Percentiles rank a stretch among this genome's conserved stretches.
Conservation (phyloP, 2,888 invertebrate species). For the Protodeltote pygarga region DNA sequence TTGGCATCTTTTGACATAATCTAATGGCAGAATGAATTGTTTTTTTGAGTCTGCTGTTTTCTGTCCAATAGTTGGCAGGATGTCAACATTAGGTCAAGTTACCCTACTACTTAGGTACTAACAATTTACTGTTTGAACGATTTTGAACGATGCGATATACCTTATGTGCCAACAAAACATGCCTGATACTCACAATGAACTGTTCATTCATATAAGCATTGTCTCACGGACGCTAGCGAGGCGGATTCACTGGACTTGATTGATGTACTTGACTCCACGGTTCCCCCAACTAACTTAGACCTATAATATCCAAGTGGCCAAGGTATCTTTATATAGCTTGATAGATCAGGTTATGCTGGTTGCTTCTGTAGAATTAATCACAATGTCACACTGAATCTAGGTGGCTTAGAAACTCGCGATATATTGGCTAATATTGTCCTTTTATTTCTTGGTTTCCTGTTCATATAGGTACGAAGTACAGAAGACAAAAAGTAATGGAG, state of each 20-base stretch:
- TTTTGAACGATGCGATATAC: too few species aligned
- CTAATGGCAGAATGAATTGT: too few species aligned
- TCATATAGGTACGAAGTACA: not conserved
- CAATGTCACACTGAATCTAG: conserved; percentile 27
- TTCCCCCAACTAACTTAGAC: conserved; percentile 5
- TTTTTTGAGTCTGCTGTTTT: too few species aligned
- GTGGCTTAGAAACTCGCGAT: conserved; percentile 33
- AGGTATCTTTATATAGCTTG: not conserved
- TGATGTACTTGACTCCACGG: conserved; percentile 26
- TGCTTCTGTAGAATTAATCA: conserved; percentile 28
- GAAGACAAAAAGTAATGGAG: not conserved
- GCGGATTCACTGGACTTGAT: conserved; percentile 32
- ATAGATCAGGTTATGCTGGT: conserved; percentile 11
- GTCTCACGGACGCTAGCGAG: conserved; percentile 22
- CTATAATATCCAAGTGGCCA: not conserved
- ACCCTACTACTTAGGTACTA: too few species aligned
- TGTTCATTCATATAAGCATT: conserved; percentile 37
- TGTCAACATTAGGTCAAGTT: too few species aligned
- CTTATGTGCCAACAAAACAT: conserved; percentile 20
- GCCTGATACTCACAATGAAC: conserved; percentile 29
- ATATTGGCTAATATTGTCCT: conserved; percentile 31
- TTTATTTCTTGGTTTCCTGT: conserved; percentile 6
- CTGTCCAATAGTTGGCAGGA: too few species aligned
- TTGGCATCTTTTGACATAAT: too few species aligned
- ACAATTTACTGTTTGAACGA: too few species aligned